Conservation (phyloP, 2,888 invertebrate genomes). For the Corbicula japonica region DNA sequence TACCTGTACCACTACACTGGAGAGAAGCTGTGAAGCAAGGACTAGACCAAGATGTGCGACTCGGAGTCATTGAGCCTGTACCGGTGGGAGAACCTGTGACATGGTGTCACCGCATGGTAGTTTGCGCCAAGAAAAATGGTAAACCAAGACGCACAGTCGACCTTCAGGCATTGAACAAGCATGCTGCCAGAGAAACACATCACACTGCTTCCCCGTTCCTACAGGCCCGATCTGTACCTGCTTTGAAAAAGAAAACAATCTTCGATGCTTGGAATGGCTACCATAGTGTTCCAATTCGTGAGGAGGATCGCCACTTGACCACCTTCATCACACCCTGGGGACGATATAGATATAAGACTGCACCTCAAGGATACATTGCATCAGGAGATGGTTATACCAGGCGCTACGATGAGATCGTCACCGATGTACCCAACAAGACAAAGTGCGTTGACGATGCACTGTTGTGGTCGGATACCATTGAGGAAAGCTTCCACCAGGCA, state of each 20-base stretch:
- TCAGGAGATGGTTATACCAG: conserved; percentile 67
- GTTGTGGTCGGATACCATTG: conserved; percentile 45
- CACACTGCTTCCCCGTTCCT: conserved; percentile 60
- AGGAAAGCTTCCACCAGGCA: conserved; percentile 66
- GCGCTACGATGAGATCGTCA: conserved; percentile 69
- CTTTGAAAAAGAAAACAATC: conserved; percentile 61
- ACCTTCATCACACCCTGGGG: conserved; percentile 73
- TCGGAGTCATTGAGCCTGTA: conserved; percentile 60
- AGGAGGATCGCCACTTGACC: conserved; percentile 63
- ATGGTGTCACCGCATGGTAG: conserved; percentile 64
- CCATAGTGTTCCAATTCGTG: conserved; percentile 55
- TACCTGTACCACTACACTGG: conserved; percentile 65
- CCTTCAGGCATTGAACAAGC: conserved; percentile 69
- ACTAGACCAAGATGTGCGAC: conserved; percentile 51
- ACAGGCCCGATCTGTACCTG: conserved; percentile 69
- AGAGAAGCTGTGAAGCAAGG: conserved; percentile 58
- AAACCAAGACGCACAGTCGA: conserved; percentile 70
- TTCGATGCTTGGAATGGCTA: conserved; percentile 67
- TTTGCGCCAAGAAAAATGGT: conserved; percentile 60
- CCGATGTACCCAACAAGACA: conserved; percentile 37
- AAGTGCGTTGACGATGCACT: conserved; percentile 48
- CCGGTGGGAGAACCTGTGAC: conserved; percentile 58
- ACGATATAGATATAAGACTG: conserved; percentile 62
- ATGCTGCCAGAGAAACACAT: conserved; percentile 67
- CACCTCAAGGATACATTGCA: conserved; percentile 63